phyloP scores from a whole-genome alignment of 2,113 vertebrate genomes.

The Myiozetetes cayanensis region DNA sequence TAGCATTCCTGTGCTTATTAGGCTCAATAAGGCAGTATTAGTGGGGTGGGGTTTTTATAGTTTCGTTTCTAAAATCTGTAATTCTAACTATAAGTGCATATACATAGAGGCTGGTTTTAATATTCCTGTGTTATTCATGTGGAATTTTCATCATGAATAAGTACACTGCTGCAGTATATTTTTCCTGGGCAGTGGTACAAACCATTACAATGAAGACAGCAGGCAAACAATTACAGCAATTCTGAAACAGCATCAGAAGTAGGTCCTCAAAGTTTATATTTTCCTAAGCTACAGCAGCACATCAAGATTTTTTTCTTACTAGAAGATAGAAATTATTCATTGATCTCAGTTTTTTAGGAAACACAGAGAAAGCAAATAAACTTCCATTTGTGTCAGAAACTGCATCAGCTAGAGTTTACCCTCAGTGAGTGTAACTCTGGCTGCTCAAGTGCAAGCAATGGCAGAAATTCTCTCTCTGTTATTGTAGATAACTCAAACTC shows the following conservation, averaged over 20 bases:
- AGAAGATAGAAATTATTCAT: background rate
- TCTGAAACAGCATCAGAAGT: background rate
- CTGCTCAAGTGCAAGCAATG: background rate
- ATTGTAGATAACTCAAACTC: background rate
- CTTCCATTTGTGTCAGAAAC: background rate
- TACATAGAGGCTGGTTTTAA: background rate
- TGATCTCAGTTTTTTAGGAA: background rate
- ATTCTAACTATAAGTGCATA: background rate
- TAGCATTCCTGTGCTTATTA: background rate
- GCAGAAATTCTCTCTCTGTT: background rate
- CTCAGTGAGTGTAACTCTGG: background rate
- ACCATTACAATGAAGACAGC: background rate
- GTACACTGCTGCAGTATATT: background rate
- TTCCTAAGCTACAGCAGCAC: background rate
- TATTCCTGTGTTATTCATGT: background rate
- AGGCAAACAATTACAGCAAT: background rate
- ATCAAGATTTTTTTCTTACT: background rate
- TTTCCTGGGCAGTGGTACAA: background rate
- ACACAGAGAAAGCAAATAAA: background rate
- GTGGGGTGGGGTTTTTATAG: rapidly evolving
- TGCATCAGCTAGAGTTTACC: background rate
- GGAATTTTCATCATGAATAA: slow-evolving; percentile 6
- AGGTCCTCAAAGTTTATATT: background rate
- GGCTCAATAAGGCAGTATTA: background rate
- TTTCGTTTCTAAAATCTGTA: background rate